These are phyloP conservation scores for Drosophila cracens DNA, from an alignment of 2,888 invertebrate species.

Conservation along the genomic window DNA sequence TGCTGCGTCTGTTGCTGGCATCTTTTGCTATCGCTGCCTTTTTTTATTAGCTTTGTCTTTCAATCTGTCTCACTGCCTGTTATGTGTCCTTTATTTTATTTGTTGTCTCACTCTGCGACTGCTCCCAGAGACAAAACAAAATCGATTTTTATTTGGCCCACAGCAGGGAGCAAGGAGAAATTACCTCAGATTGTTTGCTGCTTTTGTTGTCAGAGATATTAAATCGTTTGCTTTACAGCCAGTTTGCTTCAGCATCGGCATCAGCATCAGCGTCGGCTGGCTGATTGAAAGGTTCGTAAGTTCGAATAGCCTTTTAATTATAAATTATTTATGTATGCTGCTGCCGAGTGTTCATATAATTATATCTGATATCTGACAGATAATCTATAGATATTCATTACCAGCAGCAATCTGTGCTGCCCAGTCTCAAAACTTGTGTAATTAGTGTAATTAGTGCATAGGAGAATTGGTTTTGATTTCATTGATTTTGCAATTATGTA, in stretches of 20 bases:
- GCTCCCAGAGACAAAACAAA: slow-evolving; percentile 50
- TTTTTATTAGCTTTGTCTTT: slow-evolving; percentile 70
- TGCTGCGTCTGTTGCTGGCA: slow-evolving; percentile 37
- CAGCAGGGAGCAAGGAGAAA: slow-evolving; percentile 8
- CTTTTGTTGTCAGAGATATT: slow-evolving; percentile 53
- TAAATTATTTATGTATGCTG: slow-evolving; percentile 15
- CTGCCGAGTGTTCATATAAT: slow-evolving; percentile 5
- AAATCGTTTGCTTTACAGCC: slow-evolving; percentile 42
- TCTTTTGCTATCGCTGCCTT: slow-evolving; percentile 39
- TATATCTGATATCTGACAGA: slow-evolving; percentile 16
- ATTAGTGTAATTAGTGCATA: slow-evolving; percentile 65
- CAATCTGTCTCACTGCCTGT: slow-evolving; percentile 51
- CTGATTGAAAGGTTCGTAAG: slow-evolving; percentile 37
- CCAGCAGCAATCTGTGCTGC: slow-evolving; percentile 26
- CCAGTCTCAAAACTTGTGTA: slow-evolving; percentile 54
- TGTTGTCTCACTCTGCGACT: slow-evolving; percentile 31
- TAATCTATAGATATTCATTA: slow-evolving; percentile 42
- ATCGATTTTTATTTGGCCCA: slow-evolving; percentile 60
- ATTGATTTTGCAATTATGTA: slow-evolving; percentile 77
- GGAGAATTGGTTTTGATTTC: slow-evolving; percentile 53
- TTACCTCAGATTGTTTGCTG: slow-evolving; percentile 43
- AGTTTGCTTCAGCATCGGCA: background rate
- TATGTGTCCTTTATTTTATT: slow-evolving; percentile 68
- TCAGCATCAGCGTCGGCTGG: slow-evolving; percentile 7
- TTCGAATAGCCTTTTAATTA: slow-evolving; percentile 20